Evolutionary conservation across 2,113 vertebrate species (phyloP), one percentile per base, ranked within the genome.

Genomic region (Nycticebus coucang): DNA sequence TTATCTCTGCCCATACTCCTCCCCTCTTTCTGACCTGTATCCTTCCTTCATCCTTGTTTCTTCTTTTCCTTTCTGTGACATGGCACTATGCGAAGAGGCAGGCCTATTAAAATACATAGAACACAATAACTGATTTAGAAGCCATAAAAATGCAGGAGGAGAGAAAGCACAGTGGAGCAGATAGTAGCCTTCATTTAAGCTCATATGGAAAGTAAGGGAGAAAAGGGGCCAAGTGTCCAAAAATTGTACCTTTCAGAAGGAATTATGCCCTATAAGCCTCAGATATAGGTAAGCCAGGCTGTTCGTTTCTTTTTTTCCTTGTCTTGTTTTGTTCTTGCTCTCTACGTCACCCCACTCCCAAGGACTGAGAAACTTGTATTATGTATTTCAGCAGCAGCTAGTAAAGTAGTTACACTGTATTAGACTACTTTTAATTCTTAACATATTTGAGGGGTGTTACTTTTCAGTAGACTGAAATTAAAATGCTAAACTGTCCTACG

Each of bases 391-490:
- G 33, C 2, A 92, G 50, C 45, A 60, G 0, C 18, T 62, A 6
- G 8, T 37, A 50, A 55, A 21, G 1, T n/a, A 15, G 2, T 53
- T 82, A 30, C 18, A 69, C 28, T 60, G 50, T 2, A 75, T 53
- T 74, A 72, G 72, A 50, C 41, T 86, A 4, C 2, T 62, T 93
- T 19, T 28, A 83, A 30, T 75, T 89, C 45, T 62, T 35, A 92
- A 66, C 6, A 41, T 69, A 71, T 55, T 72, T 92, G 22, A 91
- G 59, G 77, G 41, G 13, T 77, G 41, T 24, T 28, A 66, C 60
- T 82, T 53, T 88, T 85, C 87, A 87, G 8, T 17, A 69, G 4
- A 57, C n/a, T 86, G 4, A 87, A 95, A 85, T 96, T 78, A 64
- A 26, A 19, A 92, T 89, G n/a, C n/a, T n/a, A n/a, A n/a, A n/a